A percentile compares a stretch with the other conserved stretches of the same genome.
Evolutionary conservation across 1,140 invertebrate genomes (phyloP).

Genomic region (Pseudomyrmex concolor): DNA sequence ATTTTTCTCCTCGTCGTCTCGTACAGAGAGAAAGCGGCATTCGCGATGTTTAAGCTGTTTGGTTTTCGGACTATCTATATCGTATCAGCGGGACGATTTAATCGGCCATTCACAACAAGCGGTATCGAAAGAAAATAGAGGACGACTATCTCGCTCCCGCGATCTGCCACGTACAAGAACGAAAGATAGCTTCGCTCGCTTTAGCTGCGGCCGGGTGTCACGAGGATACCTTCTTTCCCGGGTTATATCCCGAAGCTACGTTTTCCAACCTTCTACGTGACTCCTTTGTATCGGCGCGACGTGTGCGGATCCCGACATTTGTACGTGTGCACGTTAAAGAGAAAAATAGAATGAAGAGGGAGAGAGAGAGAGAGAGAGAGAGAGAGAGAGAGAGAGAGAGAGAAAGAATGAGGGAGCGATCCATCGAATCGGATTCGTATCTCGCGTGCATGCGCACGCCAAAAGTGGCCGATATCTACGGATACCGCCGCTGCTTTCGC

Average conservation of each 20-base stretch:
- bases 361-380: too few species aligned
- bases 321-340: conserved; percentile 32
- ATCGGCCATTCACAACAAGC: conserved; percentile 35
- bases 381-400: too few species aligned
- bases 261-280: conserved; percentile 55
- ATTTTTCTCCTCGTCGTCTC: background rate
- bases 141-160: conserved; percentile 37
- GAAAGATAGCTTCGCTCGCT: conserved; percentile 31
- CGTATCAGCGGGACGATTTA: conserved; percentile 25
- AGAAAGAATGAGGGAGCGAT: background rate
- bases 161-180: conserved; percentile 50
- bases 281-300: conserved; percentile 50
- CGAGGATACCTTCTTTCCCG: conserved; percentile 21
- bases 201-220: conserved; percentile 22
- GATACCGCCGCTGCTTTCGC: conserved; percentile 24
- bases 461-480: conserved; percentile 62
- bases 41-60: background rate
- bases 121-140: conserved; percentile 53
- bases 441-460: conserved; percentile 46
- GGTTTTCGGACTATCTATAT: background rate
- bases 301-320: conserved; percentile 43
- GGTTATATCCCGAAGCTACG: conserved; percentile 23
- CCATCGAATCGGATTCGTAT: conserved; percentile 53
- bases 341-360: too few species aligned
- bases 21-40: too few species aligned